Base-by-base conservation (phyloP, 2,888 invertebrate genomes). In the Rugalucina vietnamica region DNA sequence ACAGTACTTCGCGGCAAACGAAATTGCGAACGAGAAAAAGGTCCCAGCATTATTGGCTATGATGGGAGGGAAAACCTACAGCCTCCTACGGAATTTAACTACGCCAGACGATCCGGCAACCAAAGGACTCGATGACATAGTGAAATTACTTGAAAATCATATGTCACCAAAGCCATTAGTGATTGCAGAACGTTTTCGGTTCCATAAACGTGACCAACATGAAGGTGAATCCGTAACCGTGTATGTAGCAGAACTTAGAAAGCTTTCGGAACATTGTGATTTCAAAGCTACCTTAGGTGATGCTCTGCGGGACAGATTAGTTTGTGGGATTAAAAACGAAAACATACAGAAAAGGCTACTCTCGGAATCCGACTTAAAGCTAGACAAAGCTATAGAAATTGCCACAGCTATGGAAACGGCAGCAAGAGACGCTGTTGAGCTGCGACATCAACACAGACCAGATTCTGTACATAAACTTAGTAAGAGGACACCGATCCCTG, bases 241-340 rank as follows among this genome's bases (percentile, higher is more conserved):
- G n/a, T 82, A 73, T 57, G 54, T 79, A 18, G 79, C 76, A 12
- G 79, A 79, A 65, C n/a, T 79, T 18, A 71, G 79, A 50, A 72
- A 70, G n/a, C 39, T 79, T 1, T 27, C 75, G 21, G 73, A 82
- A 76, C 69, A 80, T 36, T 82, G 85, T 76, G 72, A 69, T 21
- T 85, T 82, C 69, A 70, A 79, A 10, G 57, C 37, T 0, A 69
- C 60, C 12, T 34, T 79, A 39, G 71, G 82, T 36, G 43, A 82
- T 10, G 76, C 74, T 18, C 60, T 79, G 24, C 32, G 77, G 27
- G 76, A 79, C 34, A 49, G 69, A 18, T 81, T 85, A 39, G 85
- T 79, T n/a, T 71, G 60, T 50, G 81, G 75, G 21, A 39, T 54
- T 24, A 49, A 27, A 37, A 69, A 75, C 37, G 70, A 75, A 54